Evolutionary conservation across 2,113 vertebrate genomes (phyloP).

Genomic region (Oostethus manadensis): DNA sequence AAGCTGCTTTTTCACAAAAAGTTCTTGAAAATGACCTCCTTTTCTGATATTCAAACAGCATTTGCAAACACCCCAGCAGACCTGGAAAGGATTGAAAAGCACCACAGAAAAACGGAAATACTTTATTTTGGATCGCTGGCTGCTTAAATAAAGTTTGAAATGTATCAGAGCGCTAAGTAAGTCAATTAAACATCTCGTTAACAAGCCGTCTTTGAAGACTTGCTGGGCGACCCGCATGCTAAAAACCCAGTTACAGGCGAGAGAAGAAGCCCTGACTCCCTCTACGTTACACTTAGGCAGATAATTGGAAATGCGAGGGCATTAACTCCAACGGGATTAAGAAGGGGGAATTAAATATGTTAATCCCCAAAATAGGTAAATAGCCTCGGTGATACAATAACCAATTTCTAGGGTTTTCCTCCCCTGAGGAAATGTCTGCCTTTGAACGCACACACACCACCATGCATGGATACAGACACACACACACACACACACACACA

Average conservation of each 20-base stretch:
- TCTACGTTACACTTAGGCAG: constrained; percentile 74
- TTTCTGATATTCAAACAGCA: constrained; percentile 11
- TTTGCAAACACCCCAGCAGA: not conserved
- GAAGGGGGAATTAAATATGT: constrained; percentile 80
- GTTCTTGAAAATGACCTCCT: not conserved
- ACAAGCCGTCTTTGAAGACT: constrained; percentile 63
- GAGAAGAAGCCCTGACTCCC: constrained; percentile 60
- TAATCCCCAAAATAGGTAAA: constrained; percentile 83
- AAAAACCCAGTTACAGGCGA: constrained; percentile 65
- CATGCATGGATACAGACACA: not conserved
- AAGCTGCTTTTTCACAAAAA: not conserved
- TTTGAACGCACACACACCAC: constrained; percentile 70
- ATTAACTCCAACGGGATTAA: constrained; percentile 80
- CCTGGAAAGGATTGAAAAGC: not conserved
- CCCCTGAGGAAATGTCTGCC: constrained; percentile 77
- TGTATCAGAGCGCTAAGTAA: constrained; percentile 42
- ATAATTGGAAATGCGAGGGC: constrained; percentile 81
- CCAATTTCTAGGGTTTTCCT: constrained; percentile 80
- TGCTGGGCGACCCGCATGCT: constrained; percentile 59
- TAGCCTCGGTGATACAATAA: constrained; percentile 82
- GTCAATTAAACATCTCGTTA: constrained; percentile 58
- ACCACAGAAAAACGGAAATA: too few relatives aligned
- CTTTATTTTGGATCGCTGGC: not conserved
- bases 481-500: constrained; percentile 9
- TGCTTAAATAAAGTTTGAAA: constrained; percentile 5